phyloP scores from a whole-genome alignment of 2,888 invertebrate genomes.

The Yponomeuta sedellus region DNA sequence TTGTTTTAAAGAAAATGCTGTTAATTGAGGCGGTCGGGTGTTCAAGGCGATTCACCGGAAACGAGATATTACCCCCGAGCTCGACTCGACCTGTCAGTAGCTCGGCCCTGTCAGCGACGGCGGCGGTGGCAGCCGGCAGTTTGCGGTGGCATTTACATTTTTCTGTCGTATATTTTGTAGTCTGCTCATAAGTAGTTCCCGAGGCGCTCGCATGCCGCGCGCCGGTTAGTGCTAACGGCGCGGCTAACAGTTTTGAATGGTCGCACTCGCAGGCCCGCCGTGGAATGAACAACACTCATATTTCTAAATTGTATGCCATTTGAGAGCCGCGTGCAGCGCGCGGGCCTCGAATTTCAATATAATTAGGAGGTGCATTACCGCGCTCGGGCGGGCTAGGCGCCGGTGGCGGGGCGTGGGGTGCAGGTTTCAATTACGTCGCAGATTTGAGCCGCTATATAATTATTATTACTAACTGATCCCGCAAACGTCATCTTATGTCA shows the following conservation, averaged over 20 bases:
- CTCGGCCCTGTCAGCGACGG: neutral
- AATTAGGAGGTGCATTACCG: neutral
- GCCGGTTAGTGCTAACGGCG: conserved; percentile 30
- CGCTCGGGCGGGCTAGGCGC: neutral
- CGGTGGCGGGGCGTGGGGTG: neutral
- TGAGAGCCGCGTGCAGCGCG: neutral
- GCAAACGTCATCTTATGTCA: no score
- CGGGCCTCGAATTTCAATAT: neutral
- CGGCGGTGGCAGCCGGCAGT: neutral
- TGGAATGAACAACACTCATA: neutral
- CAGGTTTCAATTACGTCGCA: neutral
- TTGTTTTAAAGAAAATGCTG: conserved; percentile 9
- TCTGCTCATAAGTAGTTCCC: neutral
- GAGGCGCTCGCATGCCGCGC: conserved; percentile 35
- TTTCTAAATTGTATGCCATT: conserved; percentile 9
- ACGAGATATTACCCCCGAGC: neutral
- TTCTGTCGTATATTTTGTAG: conserved; percentile 2
- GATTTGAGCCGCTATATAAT: neutral
- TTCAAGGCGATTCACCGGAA: neutral
- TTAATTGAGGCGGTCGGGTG: neutral
- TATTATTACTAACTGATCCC: no score
- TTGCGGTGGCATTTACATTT: neutral
- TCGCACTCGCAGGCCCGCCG: conserved; percentile 21
- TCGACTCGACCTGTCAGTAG: neutral
- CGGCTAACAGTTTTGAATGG: conserved; percentile 38